Base-by-base conservation (phyloP, 2,888 invertebrate species). In the Orthosia gracilis region DNA sequence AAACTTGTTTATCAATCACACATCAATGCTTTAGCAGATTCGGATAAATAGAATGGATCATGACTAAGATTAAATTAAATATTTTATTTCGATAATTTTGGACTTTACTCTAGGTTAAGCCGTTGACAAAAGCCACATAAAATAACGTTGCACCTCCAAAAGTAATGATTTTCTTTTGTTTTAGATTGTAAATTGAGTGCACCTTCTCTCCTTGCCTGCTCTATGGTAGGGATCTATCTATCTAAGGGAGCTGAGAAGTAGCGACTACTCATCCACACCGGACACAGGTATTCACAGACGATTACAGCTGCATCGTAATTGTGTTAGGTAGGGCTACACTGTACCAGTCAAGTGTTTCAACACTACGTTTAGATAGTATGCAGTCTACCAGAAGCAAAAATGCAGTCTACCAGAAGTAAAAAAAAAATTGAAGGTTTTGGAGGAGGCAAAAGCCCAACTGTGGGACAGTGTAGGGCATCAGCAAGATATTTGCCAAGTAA, bases 221-320 rank as follows among this genome's bases (percentile, higher is more conserved):
- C 0, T 21, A 12, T 45, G 52, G 0, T 2, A 57, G n/a, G n/a
- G n/a, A n/a, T n/a, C n/a, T n/a, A n/a, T n/a, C n/a, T n/a, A n/a
- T n/a, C n/a, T 45, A 67, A 73, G 78, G 69, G 73, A 66, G 59
- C 69, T 50, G 63, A 78, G 82, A 82, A 64, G 57, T 63, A 12
- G 55, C 31, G 54, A 26, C 59, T 64, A 61, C 78, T 81, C 80
- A 82, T 64, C 73, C 83, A 17, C 69, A 47, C 83, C 82, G 73
- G 66, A 82, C 69, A 69, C 82, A 82, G 73, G 80, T 78, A 78
- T 69, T 82, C 80, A 82, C 54, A 49, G 83, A 45, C 73, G 69
- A 78, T 81, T 81, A 81, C 67, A 23, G 57, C 59, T 69, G 83
- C 83, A 68, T 78, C 67, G 55, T 73, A 81, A 80, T 80, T 58